phyloP scores from a whole-genome alignment of 1,140 invertebrate species.

The Octopus sinensis region DNA sequence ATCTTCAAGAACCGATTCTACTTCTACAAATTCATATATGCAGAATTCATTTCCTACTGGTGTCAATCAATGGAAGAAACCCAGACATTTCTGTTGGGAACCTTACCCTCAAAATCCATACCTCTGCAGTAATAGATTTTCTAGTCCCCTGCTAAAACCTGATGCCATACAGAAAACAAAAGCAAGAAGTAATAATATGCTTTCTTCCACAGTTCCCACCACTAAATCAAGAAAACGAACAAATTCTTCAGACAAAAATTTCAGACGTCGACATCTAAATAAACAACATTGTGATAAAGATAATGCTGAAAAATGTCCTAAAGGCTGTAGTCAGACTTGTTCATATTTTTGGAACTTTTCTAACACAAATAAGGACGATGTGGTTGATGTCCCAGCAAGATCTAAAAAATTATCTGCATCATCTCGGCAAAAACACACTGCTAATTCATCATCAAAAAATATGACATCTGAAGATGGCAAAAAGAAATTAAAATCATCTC shows the following conservation, averaged over 20 bases:
- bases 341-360: slow-evolving; percentile 2
- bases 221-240: not conserved
- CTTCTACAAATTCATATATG: not conserved
- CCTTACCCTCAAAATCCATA: not conserved
- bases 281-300: not conserved
- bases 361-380: no score
- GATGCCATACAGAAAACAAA: not conserved
- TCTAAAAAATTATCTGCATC: not conserved
- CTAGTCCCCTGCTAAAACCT: not conserved
- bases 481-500: not conserved
- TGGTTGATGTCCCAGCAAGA: no score
- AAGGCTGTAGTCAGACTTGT: slow-evolving; percentile 4
- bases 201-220: not conserved
- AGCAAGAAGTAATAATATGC: not conserved
- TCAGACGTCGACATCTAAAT: not conserved
- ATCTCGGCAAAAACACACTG: not conserved
- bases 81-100: not conserved
- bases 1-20: not conserved
- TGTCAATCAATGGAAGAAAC: not conserved
- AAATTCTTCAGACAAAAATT: not conserved
- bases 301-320: not conserved
- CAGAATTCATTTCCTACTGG: not conserved
- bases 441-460: not conserved
- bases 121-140: not conserved
- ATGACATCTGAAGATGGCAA: not conserved